These are phyloP conservation scores for Spea multiplicata DNA, from an alignment of 2,113 vertebrate genomes.

Conservation along the genomic window DNA sequence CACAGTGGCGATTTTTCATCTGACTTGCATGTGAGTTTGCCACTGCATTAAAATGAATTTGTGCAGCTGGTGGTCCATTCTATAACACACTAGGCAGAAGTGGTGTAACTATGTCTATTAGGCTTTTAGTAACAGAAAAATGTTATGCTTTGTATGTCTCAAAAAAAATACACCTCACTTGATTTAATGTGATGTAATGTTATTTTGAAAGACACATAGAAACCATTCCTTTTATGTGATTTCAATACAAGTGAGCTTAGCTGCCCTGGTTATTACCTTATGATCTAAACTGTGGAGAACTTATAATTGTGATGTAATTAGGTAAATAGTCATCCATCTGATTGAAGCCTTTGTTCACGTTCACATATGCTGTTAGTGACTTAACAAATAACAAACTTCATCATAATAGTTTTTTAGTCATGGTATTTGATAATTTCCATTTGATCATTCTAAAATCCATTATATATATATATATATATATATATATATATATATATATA, in stretches of 20 bases:
- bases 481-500: no score
- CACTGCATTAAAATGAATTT: no score
- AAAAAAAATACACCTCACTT: no score
- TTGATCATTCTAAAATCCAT: conserved; percentile 15
- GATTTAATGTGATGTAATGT: no score
- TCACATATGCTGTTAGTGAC: conserved; percentile 4
- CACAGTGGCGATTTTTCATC: no score
- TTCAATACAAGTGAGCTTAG: neutral
- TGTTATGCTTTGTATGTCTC: no score
- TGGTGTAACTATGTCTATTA: no score
- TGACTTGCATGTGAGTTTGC: no score
- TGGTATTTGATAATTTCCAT: conserved; percentile 14
- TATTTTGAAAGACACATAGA: neutral
- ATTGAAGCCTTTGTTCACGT: conserved; percentile 1
- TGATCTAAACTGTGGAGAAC: conserved; percentile 11
- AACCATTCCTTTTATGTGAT: neutral
- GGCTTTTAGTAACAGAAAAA: no score
- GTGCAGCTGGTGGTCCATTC: no score
- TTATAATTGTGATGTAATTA: conserved; percentile 22
- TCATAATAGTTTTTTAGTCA: conserved; percentile 10
- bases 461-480: neutral
- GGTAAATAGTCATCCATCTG: conserved; percentile 14
- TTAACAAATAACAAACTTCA: conserved; percentile 23
- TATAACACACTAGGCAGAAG: no score
- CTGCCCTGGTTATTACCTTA: neutral